Evolutionary conservation across 2,888 invertebrate genomes (phyloP).

Genomic region (Therioaphis trifolii): DNA sequence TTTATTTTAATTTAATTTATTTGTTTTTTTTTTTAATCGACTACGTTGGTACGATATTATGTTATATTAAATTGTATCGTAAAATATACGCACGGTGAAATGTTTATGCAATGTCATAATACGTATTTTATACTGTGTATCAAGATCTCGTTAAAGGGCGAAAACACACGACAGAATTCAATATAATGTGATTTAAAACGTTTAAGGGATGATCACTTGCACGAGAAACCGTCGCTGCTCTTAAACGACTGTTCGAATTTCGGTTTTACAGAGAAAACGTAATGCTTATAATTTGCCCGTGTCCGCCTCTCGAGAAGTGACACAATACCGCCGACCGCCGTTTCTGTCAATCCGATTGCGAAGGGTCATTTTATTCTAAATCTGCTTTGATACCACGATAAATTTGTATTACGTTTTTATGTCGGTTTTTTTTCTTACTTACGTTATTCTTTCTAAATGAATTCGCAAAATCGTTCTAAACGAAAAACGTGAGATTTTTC

Average conservation of each 20-base stretch:
- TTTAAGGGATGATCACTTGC: background rate
- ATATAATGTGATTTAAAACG: slow-evolving; percentile 14
- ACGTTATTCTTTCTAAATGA: too few relatives aligned
- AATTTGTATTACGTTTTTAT: background rate
- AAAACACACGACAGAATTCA: too few relatives aligned
- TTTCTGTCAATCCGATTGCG: slow-evolving; percentile 18
- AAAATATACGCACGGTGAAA: too few relatives aligned
- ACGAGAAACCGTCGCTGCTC: too few relatives aligned
- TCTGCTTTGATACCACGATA: slow-evolving; percentile 7
- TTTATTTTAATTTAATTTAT: too few relatives aligned
- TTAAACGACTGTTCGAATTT: background rate
- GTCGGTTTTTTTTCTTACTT: background rate
- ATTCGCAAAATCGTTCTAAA: background rate
- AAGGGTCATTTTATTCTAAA: slow-evolving; percentile 32
- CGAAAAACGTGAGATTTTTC: background rate
- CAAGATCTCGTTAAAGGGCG: too few relatives aligned
- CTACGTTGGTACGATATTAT: too few relatives aligned
- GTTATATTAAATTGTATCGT: too few relatives aligned
- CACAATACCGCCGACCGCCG: background rate
- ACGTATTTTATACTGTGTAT: too few relatives aligned
- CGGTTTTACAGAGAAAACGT: background rate
- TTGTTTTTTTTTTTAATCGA: too few relatives aligned
- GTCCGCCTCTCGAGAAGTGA: background rate
- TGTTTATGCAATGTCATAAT: too few relatives aligned
- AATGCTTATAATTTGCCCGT: background rate